Evolutionary conservation across 1,140 invertebrate species (phyloP), one percentile per base, ranked within the genome.

Genomic region (Drosophila pectinifera): DNA sequence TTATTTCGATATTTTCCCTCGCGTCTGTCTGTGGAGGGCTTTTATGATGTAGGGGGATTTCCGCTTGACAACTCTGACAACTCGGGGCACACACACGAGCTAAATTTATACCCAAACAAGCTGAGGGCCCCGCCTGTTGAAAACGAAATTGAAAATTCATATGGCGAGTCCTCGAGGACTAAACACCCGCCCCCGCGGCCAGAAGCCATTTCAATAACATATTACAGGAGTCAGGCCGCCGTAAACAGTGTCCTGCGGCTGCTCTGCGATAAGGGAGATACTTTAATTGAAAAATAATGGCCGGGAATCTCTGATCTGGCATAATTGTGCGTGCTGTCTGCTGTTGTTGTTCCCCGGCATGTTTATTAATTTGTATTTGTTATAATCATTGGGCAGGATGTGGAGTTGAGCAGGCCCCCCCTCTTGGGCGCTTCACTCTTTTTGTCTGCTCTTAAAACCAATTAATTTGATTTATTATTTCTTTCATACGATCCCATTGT

Each of bases 51-150:
- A 77, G 72, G 72, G 88, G 86, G 78, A 90, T 90, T 90, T 90
- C 86, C 85, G 81, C 59, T 81, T 90, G 85, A 90, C 85, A 90
- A 90, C 81, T 90, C 86, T 90, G 85, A 90, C 85, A 90, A 90
- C 78, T 89, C 72, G 65, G 55, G 54, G 61, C 57, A 54, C 76
- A 70, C 41, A 65, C 61, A 72, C 48, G 42, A 64, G 70, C 79
- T 88, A 89, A 82, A 88, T 88, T 83, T 79, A 83, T 88, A 77
- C 54, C 42, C 54, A 43, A 56, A 39, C 63, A 53, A 28, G 55
- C 73, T 56, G 48, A 20, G 41, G 42, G 51, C 20, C 26, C 43
- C 58, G 63, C 34, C 78, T 88, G 83, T 83, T 89, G 75, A 88
- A 83, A 82, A 89, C 43, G 54, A 89, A 89, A 89, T 89, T 89